These are phyloP conservation scores for Phylloscopus trochiloides DNA, from an alignment of 2,113 vertebrate genomes.

Conservation along the genomic window DNA sequence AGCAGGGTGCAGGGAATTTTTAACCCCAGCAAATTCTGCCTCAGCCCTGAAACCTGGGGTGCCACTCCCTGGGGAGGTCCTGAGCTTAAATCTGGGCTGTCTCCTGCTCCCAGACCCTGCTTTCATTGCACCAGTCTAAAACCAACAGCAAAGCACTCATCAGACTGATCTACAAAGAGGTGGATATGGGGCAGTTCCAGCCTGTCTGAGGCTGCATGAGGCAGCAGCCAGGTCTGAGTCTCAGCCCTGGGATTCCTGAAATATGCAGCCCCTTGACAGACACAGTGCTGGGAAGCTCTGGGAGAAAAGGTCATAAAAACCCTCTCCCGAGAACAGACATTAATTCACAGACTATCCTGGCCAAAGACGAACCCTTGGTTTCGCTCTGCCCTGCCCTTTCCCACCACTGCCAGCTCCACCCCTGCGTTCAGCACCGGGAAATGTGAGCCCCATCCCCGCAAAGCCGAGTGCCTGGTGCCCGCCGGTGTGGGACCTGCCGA, in stretches of 20 bases:
- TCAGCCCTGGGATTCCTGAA: not conserved
- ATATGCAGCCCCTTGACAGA: not conserved
- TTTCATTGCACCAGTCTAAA: not conserved
- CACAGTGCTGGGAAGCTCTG: not conserved
- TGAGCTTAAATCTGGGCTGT: not conserved
- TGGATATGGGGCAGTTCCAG: not conserved
- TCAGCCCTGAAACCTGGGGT: not conserved
- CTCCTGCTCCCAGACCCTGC: not conserved
- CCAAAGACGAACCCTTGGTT: not conserved
- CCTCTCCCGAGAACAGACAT: rapidly evolving
- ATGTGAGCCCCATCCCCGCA: rapidly evolving
- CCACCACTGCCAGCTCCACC: not conserved
- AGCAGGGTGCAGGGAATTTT: not conserved
- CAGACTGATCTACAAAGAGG: not conserved
- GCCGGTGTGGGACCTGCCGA: not conserved
- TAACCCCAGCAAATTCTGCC: not conserved
- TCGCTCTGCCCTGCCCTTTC: not conserved
- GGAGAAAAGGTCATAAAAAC: not conserved
- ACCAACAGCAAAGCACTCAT: not conserved
- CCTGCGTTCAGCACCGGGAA: not conserved
- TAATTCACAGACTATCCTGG: no score
- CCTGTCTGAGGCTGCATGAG: not conserved
- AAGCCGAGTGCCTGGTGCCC: not conserved
- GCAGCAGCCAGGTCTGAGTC: not conserved
- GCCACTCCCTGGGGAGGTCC: not conserved